Evolutionary conservation across 2,888 invertebrate species (phyloP).

Genomic region (Dorcus parallelipipedus): DNA sequence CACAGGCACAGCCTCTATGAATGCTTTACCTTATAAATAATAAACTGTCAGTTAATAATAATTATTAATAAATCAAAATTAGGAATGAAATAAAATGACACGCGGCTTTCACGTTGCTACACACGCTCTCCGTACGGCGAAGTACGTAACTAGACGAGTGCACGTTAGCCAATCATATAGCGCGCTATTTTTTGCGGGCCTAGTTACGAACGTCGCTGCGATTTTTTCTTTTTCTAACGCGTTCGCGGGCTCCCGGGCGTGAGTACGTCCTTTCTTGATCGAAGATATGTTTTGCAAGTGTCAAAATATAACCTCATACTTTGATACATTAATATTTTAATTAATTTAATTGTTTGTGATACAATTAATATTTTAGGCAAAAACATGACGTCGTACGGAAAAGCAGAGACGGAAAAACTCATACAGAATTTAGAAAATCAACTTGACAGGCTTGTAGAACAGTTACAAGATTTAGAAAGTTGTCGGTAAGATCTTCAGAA

Average conservation of each 20-base stretch:
- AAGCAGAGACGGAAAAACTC: constrained; percentile 61
- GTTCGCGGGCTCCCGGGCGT: no score
- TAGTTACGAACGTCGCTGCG: background rate
- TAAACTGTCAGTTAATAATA: constrained; percentile 44
- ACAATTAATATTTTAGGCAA: background rate
- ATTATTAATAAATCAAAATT: constrained; percentile 42
- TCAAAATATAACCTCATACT: no score
- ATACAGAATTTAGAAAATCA: constrained; percentile 65
- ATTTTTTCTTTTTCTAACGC: no score
- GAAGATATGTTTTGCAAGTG: no score
- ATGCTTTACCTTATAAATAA: constrained; percentile 28
- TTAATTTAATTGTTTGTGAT: no score
- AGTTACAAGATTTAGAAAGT: constrained; percentile 67
- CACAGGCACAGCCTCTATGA: constrained; percentile 12
- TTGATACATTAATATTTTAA: background rate
- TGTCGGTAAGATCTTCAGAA: constrained; percentile 53
- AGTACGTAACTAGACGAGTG: constrained; percentile 31
- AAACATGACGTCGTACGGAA: constrained; percentile 54
- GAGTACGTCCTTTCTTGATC: no score
- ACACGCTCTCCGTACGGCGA: constrained; percentile 44
- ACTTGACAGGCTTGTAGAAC: constrained; percentile 64
- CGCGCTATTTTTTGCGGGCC: background rate
- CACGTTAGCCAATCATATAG: background rate
- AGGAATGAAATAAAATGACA: constrained; percentile 49
- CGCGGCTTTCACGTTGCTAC: constrained; percentile 52